Percentiles rank a stretch among this genome's conserved stretches.
Conservation (phyloP, 2,113 vertebrate species). For the Eudyptes chrysolophus region DNA sequence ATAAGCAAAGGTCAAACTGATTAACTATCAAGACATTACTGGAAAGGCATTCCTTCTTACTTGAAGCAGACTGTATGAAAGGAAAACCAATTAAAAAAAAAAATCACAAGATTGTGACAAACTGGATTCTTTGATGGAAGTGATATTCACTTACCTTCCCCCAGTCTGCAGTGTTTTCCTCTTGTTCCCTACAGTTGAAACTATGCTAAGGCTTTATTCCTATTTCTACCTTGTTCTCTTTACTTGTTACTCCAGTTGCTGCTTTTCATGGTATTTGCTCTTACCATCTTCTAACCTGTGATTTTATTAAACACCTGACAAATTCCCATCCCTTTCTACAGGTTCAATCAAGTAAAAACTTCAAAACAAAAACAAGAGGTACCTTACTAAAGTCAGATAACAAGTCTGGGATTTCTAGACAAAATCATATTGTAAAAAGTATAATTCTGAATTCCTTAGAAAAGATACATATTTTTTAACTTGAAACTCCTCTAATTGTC, state of each 20-base stretch:
- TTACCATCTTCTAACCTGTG: not conserved
- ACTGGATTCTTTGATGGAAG: not conserved
- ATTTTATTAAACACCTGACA: not conserved
- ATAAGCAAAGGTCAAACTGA: not conserved
- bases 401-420: not conserved
- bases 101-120: not conserved
- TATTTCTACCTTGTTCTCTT: not conserved
- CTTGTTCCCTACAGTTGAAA: not conserved
- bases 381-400: not conserved
- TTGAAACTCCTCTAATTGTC: not conserved
- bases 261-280: not conserved
- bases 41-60: not conserved
- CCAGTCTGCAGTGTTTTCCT: not conserved
- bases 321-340: not conserved
- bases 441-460: not conserved
- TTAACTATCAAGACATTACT: not conserved
- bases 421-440: not conserved
- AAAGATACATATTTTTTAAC: rapidly evolving
- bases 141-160: not conserved
- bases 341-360: not conserved
- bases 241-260: not conserved
- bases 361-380: not conserved
- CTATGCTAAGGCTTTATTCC: not conserved
- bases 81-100: not conserved
- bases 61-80: not conserved